Percentiles rank a stretch among this genome's conserved stretches.
Evolutionary conservation across 2,888 invertebrate species (phyloP).

Genomic region (Pseudolycoriella hygida): DNA sequence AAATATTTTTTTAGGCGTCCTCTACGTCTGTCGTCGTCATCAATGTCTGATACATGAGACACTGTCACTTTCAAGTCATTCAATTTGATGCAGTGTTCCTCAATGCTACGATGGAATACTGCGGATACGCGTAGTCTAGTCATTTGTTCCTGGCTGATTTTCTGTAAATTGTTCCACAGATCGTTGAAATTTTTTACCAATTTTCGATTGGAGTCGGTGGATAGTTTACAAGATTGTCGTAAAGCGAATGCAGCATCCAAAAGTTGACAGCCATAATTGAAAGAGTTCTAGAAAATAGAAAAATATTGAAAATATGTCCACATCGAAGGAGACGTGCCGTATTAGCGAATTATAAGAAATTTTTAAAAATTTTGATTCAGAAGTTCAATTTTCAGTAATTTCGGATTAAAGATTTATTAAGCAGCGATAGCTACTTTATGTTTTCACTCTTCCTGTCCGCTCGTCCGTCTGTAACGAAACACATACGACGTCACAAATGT

Average conservation of each 20-base stretch:
- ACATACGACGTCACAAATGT: too few relatives aligned
- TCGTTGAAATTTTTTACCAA: slow-evolving; percentile 39
- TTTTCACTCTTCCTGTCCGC: too few relatives aligned
- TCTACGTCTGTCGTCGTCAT: slow-evolving; percentile 29
- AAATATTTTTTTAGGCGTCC: slow-evolving; percentile 36
- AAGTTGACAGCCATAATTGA: slow-evolving; percentile 64
- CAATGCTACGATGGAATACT: slow-evolving; percentile 53
- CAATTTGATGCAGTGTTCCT: slow-evolving; percentile 43
- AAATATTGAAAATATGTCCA: too few relatives aligned
- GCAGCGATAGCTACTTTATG: too few relatives aligned
- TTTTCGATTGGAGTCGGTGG: slow-evolving; percentile 35
- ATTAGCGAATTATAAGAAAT: too few relatives aligned
- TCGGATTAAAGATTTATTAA: too few relatives aligned
- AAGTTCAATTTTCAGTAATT: too few relatives aligned
- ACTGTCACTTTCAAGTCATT: slow-evolving; percentile 40
- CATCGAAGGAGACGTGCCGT: too few relatives aligned
- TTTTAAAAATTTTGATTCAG: too few relatives aligned
- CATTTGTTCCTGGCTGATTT: slow-evolving; percentile 56
- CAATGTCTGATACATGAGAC: slow-evolving; percentile 20
- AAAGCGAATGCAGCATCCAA: slow-evolving; percentile 55
- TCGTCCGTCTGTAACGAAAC: too few relatives aligned
- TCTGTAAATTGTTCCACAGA: slow-evolving; percentile 50
- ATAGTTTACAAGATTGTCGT: slow-evolving; percentile 50
- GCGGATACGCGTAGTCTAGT: slow-evolving; percentile 56
- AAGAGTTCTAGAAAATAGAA: slow-evolving; percentile 44